These are phyloP conservation scores for Epistrophella euchroma DNA, from an alignment of 2,888 invertebrate genomes.

Conservation along the genomic window DNA sequence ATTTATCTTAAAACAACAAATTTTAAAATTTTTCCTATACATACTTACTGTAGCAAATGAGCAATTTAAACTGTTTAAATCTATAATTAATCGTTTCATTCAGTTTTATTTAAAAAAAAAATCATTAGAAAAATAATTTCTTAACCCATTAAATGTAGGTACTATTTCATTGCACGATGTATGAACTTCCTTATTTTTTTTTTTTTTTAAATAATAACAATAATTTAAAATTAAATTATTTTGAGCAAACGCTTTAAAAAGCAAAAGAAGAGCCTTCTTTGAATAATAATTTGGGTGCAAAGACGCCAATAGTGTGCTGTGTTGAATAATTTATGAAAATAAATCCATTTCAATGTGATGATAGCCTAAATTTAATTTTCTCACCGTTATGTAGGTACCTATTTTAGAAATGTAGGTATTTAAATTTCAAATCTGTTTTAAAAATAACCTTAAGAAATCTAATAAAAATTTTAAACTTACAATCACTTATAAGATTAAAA, in stretches of 20 bases:
- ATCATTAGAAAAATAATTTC: no score
- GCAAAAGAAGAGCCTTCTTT: background rate
- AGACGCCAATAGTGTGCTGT: no score
- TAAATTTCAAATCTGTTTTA: constrained; percentile 7
- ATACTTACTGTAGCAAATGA: no score
- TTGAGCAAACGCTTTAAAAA: no score
- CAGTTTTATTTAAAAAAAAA: background rate
- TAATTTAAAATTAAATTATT: no score
- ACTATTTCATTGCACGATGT: no score
- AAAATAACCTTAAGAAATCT: constrained; percentile 1
- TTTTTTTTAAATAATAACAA: no score
- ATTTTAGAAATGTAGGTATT: background rate
- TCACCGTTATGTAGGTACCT: background rate
- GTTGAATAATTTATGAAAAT: background rate
- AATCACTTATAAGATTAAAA: constrained; percentile 3
- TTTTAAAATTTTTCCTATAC: no score
- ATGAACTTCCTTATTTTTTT: no score
- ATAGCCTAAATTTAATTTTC: background rate
- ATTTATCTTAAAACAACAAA: no score
- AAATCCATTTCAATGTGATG: background rate
- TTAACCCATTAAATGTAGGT: background rate
- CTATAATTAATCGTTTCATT: background rate
- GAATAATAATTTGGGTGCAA: background rate
- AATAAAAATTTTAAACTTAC: constrained; percentile 28
- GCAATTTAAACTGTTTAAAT: no score